A percentile compares a stretch with the other conserved stretches of the same genome.
These are phyloP conservation scores for Chelidonichthys spinosus DNA, from an alignment of 2,797 vertebrate species.

Conservation along the genomic window DNA sequence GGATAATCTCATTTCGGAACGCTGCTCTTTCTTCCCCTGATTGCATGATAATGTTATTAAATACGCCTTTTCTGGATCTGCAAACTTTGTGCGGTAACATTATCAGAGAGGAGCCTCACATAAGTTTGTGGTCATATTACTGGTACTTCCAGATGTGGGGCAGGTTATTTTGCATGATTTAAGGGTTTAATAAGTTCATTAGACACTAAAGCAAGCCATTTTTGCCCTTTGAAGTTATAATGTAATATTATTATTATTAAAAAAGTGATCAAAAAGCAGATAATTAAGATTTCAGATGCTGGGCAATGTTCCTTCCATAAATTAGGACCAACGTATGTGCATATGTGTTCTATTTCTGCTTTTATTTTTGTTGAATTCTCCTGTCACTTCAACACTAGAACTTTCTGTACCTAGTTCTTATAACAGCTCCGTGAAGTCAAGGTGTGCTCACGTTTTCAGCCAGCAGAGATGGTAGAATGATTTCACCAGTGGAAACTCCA, in stretches of 20 bases:
- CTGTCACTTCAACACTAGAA: too few species aligned
- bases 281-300: not conserved
- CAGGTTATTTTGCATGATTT: not conserved
- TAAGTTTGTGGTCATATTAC: slow-evolving; percentile 9
- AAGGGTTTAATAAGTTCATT: not conserved
- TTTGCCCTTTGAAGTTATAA: not conserved
- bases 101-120: slow-evolving; percentile 1
- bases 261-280: not conserved
- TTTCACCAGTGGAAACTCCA: slow-evolving; percentile 28
- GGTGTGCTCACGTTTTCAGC: slow-evolving; percentile 12
- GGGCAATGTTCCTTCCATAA: not conserved
- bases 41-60: slow-evolving; percentile 63
- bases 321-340: not conserved
- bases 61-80: slow-evolving; percentile 30
- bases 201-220: not conserved
- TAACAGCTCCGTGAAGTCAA: slow-evolving; percentile 13
- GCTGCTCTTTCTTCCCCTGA: slow-evolving; percentile 36
- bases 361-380: not conserved
- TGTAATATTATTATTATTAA: not conserved
- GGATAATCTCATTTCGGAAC: slow-evolving; percentile 67
- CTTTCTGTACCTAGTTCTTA: not conserved
- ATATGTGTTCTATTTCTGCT: not conserved
- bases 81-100: slow-evolving; percentile 36
- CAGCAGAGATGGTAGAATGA: slow-evolving; percentile 22
- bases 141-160: not conserved